These are phyloP conservation scores for Zosterops lateralis DNA, from an alignment of 2,113 vertebrate species.

Conservation along the genomic window DNA sequence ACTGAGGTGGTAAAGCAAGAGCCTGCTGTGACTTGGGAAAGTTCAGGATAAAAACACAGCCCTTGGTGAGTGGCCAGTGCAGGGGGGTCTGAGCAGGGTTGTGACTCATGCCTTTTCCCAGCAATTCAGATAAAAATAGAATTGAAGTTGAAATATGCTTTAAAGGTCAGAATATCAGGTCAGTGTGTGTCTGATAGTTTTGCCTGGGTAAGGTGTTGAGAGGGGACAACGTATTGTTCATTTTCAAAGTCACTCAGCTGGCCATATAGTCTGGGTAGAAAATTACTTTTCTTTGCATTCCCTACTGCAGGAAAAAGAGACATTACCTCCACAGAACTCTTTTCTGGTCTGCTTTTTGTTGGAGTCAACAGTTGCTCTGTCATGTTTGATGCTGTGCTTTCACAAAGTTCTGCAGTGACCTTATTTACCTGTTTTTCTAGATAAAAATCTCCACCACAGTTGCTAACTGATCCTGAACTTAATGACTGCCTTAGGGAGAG, in stretches of 20 bases:
- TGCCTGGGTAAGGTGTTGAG: slow-evolving; percentile 8
- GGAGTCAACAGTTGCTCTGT: not conserved
- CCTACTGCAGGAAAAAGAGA: not conserved
- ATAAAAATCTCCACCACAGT: not conserved
- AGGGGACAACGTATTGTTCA: not conserved
- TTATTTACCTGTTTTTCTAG: not conserved
- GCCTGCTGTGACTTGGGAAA: not conserved
- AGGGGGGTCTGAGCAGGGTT: not conserved
- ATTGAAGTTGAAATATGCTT: slow-evolving; percentile 36
- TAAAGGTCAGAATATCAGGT: slow-evolving; percentile 8
- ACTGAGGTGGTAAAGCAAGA: not conserved
- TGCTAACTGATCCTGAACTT: not conserved
- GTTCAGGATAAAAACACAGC: not conserved
- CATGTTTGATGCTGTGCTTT: not conserved
- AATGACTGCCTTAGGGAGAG: not conserved
- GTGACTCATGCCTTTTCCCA: slow-evolving; percentile 61
- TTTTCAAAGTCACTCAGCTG: not conserved
- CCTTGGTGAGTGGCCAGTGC: slow-evolving; percentile 39
- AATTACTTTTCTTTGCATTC: not conserved
- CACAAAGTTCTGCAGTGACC: not conserved
- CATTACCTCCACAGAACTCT: not conserved
- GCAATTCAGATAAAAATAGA: slow-evolving; percentile 60
- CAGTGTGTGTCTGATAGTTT: not conserved
- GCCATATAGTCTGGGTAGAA: not conserved
- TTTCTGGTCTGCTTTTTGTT: not conserved